Conservation (phyloP, 2,797 vertebrate species). For the Coccyzus lansbergi region DNA sequence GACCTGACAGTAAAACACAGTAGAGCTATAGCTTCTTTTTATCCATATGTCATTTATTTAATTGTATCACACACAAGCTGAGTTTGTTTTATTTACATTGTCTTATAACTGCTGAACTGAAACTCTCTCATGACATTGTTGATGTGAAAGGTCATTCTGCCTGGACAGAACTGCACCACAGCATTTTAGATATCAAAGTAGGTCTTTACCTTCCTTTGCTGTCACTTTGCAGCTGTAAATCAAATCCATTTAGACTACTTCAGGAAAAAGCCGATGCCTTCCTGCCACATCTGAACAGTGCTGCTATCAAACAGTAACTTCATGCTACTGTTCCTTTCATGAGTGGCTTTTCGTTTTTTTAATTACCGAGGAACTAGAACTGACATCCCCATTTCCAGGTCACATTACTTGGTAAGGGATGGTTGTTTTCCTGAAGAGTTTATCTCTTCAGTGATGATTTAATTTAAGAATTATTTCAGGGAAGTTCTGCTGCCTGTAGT, state of each 20-base stretch:
- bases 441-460: constrained; percentile 8
- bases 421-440: constrained; percentile 10
- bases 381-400: neutral
- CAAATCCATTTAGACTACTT: neutral
- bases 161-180: neutral
- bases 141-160: neutral
- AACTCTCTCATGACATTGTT: neutral
- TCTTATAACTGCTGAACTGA: neutral
- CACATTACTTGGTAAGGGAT: neutral
- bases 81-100: neutral
- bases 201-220: neutral
- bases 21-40: neutral
- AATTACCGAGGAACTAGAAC: neutral
- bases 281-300: neutral
- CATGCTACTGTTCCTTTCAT: neutral
- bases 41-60: neutral
- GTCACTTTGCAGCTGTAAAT: neutral
- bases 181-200: neutral
- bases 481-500: constrained; percentile 1
- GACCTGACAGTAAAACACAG: neutral
- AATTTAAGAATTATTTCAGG: constrained; percentile 15
- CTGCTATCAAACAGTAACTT: neutral
- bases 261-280: neutral
- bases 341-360: neutral
- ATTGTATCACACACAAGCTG: neutral